Evolutionary conservation across 2,888 invertebrate genomes (phyloP).

Genomic region (Synergus laeviventris): DNA sequence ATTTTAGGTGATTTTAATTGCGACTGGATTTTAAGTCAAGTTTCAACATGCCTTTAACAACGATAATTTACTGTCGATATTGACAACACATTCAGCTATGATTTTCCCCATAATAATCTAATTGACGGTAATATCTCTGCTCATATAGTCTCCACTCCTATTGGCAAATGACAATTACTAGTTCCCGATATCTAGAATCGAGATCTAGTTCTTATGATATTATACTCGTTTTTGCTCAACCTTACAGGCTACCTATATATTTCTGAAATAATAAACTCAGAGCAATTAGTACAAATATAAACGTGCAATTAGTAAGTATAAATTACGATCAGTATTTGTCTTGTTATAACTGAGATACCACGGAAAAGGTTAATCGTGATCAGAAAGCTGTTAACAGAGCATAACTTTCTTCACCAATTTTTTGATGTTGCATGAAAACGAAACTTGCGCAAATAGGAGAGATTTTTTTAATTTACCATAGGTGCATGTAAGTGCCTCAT

Average conservation of each 20-base stretch:
- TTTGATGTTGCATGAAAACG: not conserved
- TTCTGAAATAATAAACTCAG: conserved; percentile 25
- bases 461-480: conserved; percentile 1
- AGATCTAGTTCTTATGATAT: conserved; percentile 34
- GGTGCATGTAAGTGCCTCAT: not conserved
- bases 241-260: conserved; percentile 1
- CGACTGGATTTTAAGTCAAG: not conserved
- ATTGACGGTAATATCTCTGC: conserved; percentile 34
- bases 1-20: conserved; percentile 3
- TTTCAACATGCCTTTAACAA: not conserved
- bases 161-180: conserved; percentile 28
- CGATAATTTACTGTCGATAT: not conserved
- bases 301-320: conserved; percentile 40
- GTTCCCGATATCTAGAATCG: conserved; percentile 27
- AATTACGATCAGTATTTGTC: conserved; percentile 38
- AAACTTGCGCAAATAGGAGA: conserved; percentile 20
- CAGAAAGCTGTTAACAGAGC: conserved; percentile 27
- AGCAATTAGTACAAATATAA: conserved; percentile 39
- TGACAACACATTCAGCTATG: conserved; percentile 4
- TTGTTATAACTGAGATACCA: conserved; percentile 12
- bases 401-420: conserved; percentile 19
- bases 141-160: not conserved
- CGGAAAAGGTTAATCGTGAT: conserved; percentile 25
- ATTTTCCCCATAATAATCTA: conserved; percentile 30
- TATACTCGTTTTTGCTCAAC: conserved; percentile 4